Conservation (phyloP, 2,113 vertebrate species). For the Bambusicola thoracicus region DNA sequence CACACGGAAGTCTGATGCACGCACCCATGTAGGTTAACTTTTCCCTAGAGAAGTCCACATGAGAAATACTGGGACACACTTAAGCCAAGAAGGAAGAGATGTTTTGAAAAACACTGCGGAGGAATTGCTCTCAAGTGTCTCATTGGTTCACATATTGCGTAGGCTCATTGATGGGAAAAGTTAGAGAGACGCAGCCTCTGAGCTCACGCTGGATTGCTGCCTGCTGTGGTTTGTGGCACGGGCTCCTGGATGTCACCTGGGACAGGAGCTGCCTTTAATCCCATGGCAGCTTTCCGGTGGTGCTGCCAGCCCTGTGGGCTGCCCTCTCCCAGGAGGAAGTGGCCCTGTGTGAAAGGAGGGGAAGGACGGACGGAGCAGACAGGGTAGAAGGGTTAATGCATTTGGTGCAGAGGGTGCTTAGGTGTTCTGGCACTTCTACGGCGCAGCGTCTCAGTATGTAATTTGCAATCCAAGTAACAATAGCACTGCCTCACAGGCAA, state of each 20-base stretch:
- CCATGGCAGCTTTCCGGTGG: neutral
- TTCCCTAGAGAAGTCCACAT: neutral
- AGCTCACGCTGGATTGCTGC: neutral
- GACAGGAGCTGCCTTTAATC: neutral
- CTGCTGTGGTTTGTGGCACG: neutral
- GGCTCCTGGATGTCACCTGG: neutral
- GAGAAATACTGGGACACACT: neutral
- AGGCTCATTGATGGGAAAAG: conserved; percentile 14
- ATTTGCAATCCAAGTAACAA: conserved; percentile 1
- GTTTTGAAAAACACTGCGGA: neutral
- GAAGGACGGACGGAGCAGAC: neutral
- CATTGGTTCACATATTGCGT: conserved; percentile 13
- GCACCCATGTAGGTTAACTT: conserved; percentile 17
- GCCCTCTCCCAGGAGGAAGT: neutral
- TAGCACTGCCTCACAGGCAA: conserved; percentile 54
- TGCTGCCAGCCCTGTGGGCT: neutral
- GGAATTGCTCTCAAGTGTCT: conserved; percentile 5
- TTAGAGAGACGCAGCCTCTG: neutral
- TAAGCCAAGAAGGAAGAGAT: neutral
- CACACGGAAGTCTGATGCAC: conserved; percentile 21
- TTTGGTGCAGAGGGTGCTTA: neutral
- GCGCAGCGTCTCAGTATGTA: conserved; percentile 12
- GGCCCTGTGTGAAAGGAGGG: neutral
- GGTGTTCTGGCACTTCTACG: neutral
- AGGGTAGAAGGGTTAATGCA: neutral